A percentile compares a stretch with the other conserved stretches of the same genome.
These are phyloP conservation scores for Ctenochaetus hawaiiensis DNA, from an alignment of 2,797 vertebrate species.

Conservation along the genomic window DNA sequence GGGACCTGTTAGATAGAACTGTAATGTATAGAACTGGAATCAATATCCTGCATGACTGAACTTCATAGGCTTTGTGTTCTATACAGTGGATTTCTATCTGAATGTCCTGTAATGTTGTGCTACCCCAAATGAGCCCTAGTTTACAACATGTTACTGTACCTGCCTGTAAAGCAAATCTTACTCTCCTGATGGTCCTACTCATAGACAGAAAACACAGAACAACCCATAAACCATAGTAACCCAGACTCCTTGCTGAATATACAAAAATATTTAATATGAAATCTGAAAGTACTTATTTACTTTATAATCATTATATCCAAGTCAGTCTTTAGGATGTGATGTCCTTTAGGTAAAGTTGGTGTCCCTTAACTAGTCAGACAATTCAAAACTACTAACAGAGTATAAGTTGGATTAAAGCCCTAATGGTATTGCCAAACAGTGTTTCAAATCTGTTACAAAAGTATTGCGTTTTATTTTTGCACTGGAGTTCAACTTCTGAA, in stretches of 20 bases:
- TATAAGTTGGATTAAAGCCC: constrained; percentile 52
- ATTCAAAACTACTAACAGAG: constrained; percentile 54
- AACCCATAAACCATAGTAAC: constrained; percentile 28
- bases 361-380: constrained; percentile 59
- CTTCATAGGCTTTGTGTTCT: constrained; percentile 74
- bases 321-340: constrained; percentile 54
- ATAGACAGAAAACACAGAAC: constrained; percentile 25
- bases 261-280: constrained; percentile 41
- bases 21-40: constrained; percentile 81
- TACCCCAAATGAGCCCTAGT: constrained; percentile 52
- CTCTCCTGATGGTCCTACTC: constrained; percentile 41
- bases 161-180: constrained; percentile 61
- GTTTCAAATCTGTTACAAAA: constrained; percentile 42
- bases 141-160: constrained; percentile 61
- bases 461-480: constrained; percentile 51
- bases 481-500: constrained; percentile 36
- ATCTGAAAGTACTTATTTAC: constrained; percentile 60
- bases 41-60: constrained; percentile 78
- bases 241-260: constrained; percentile 46
- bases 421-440: constrained; percentile 48
- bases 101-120: constrained; percentile 67
- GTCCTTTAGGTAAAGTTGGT: constrained; percentile 61
- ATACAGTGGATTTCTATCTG: constrained; percentile 81
- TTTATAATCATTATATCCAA: constrained; percentile 56
- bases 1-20: constrained; percentile 77